Evolutionary conservation across 2,888 invertebrate species (phyloP).

Genomic region (Cheiracanthium punctorium): DNA sequence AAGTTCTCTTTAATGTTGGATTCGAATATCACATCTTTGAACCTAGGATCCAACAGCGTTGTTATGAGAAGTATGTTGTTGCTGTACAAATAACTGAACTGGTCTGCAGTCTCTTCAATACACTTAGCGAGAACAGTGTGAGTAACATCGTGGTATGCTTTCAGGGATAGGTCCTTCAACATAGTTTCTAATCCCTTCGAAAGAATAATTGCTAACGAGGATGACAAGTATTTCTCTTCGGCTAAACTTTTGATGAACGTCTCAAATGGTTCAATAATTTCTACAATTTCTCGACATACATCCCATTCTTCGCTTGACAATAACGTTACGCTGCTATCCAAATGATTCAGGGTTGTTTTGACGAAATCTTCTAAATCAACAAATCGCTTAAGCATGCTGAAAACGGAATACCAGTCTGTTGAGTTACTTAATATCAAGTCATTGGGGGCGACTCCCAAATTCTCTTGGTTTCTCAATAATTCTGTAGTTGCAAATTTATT

Average conservation of each 20-base stretch:
- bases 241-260: not conserved
- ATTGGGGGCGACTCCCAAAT: not conserved
- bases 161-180: not conserved
- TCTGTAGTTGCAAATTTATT: not conserved
- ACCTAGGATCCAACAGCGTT: conserved; percentile 14
- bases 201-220: not conserved
- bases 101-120: not conserved
- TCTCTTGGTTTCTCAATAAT: not conserved
- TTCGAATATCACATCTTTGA: conserved; percentile 26
- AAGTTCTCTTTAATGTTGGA: not conserved
- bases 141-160: not conserved
- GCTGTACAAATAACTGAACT: not conserved
- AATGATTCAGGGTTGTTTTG: not conserved
- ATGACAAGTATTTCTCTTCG: not conserved
- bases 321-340: not conserved
- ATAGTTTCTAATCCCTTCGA: conserved; percentile 17
- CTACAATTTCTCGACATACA: not conserved
- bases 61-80: not conserved
- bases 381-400: not conserved
- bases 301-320: not conserved
- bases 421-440: not conserved
- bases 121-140: not conserved
- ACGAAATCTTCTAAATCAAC: not conserved
- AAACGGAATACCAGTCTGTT: not conserved
- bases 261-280: conserved; percentile 1